These are phyloP conservation scores for Heteromurus nitidus DNA, from an alignment of 2,888 invertebrate species.

Conservation along the genomic window DNA sequence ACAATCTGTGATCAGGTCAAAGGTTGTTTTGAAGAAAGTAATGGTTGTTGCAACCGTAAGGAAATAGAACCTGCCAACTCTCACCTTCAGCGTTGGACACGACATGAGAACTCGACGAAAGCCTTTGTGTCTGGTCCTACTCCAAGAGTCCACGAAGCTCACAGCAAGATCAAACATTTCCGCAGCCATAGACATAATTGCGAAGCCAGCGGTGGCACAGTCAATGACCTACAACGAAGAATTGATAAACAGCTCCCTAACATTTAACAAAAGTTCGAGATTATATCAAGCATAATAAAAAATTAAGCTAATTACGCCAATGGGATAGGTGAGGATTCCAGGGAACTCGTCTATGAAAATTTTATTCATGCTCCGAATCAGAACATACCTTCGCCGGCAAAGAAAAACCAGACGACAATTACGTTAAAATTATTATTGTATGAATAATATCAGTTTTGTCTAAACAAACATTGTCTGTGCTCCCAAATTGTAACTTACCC, in stretches of 20 bases:
- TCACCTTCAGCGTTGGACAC: constrained; percentile 49
- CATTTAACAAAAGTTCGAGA: background rate
- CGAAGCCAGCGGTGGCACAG: constrained; percentile 12
- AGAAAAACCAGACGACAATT: no score
- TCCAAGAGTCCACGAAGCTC: constrained; percentile 57
- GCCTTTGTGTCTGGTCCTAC: constrained; percentile 36
- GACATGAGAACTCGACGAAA: constrained; percentile 48
- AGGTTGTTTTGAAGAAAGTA: constrained; percentile 40
- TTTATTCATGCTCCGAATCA: constrained; percentile 57
- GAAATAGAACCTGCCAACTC: constrained; percentile 46
- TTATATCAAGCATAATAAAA: background rate
- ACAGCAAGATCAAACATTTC: constrained; percentile 40
- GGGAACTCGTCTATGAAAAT: constrained; percentile 61
- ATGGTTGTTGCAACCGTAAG: constrained; percentile 55
- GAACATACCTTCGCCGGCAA: constrained; percentile 44
- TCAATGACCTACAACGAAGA: background rate
- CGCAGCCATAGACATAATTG: constrained; percentile 34
- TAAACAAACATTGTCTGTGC: constrained; percentile 10
- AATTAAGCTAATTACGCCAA: no score
- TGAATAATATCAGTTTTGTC: background rate
- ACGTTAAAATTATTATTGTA: background rate
- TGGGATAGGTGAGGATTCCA: constrained; percentile 56
- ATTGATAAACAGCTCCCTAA: background rate
- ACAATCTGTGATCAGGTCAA: constrained; percentile 58
- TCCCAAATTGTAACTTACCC: background rate